phyloP scores from a whole-genome alignment of 2,797 vertebrate genomes.

The Holocentrus rufus region DNA sequence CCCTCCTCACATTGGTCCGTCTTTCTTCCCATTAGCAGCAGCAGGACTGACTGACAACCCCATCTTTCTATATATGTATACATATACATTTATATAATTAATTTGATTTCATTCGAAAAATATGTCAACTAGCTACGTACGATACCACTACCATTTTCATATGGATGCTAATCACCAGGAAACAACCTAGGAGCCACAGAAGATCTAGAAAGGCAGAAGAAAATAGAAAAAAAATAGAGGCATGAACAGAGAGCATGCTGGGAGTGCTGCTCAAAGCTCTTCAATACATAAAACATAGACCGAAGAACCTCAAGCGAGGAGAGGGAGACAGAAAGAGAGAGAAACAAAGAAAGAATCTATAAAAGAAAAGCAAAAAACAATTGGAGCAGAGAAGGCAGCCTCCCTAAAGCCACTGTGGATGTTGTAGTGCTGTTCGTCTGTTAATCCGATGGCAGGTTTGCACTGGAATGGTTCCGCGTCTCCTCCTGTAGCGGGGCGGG shows the following conservation, averaged over 20 bases:
- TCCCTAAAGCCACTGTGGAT: slow-evolving; percentile 51
- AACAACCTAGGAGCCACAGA: slow-evolving; percentile 81
- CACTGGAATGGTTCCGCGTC: slow-evolving; percentile 61
- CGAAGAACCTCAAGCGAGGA: slow-evolving; percentile 38
- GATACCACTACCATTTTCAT: slow-evolving; percentile 80
- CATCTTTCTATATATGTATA: slow-evolving; percentile 69
- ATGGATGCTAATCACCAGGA: slow-evolving; percentile 79
- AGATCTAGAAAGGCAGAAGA: slow-evolving; percentile 75
- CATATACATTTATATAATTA: slow-evolving; percentile 78
- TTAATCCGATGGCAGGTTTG: slow-evolving; percentile 59
- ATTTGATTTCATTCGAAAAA: slow-evolving; percentile 76
- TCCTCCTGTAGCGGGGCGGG: slow-evolving; percentile 56
- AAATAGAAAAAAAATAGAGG: slow-evolving; percentile 59
- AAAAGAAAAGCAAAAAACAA: slow-evolving; percentile 32
- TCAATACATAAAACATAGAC: slow-evolving; percentile 44
- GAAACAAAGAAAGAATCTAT: slow-evolving; percentile 20
- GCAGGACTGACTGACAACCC: slow-evolving; percentile 70
- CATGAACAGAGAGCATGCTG: slow-evolving; percentile 69
- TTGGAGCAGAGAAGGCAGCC: slow-evolving; percentile 29
- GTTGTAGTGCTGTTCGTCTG: slow-evolving; percentile 30
- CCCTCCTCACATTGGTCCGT: slow-evolving; percentile 66
- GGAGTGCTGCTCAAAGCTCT: slow-evolving; percentile 67
- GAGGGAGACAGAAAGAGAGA: slow-evolving; percentile 19
- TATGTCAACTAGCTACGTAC: slow-evolving; percentile 80
- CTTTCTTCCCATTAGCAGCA: slow-evolving; percentile 75